Evolutionary conservation across 2,888 invertebrate species (phyloP).

Genomic region (Lasius fuliginosus): DNA sequence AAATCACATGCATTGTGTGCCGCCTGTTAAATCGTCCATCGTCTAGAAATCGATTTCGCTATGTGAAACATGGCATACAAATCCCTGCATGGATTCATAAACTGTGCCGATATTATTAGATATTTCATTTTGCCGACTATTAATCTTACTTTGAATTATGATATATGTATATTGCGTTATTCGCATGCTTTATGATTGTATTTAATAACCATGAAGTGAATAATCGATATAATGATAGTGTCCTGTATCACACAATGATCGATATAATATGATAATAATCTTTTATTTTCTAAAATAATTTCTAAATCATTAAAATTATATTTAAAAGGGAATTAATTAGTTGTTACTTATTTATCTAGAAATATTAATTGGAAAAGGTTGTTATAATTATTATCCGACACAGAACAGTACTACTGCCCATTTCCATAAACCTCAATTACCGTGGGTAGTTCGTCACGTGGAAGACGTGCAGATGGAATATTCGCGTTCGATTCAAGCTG

Average conservation of each 20-base stretch:
- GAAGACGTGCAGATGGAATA: constrained; percentile 64
- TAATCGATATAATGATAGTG: not conserved
- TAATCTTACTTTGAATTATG: constrained; percentile 44
- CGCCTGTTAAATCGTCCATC: constrained; percentile 45
- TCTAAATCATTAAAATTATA: not conserved
- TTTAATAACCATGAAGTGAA: constrained; percentile 19
- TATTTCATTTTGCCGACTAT: constrained; percentile 44
- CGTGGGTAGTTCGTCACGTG: constrained; percentile 64
- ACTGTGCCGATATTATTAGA: constrained; percentile 40
- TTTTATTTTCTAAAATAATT: not conserved
- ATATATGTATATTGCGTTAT: constrained; percentile 7
- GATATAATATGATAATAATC: not conserved
- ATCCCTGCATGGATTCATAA: constrained; percentile 55
- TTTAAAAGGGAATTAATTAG: not conserved
- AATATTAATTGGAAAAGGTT: constrained; percentile 39
- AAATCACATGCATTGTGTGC: constrained; percentile 64
- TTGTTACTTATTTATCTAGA: constrained; percentile 15
- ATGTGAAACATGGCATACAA: constrained; percentile 33
- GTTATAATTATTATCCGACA: constrained; percentile 7
- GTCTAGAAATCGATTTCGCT: constrained; percentile 62
- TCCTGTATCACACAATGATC: not conserved
- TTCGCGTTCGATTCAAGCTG: constrained; percentile 54
- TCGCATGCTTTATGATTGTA: constrained; percentile 8
- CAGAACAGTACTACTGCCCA: constrained; percentile 42
- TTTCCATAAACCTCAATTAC: constrained; percentile 67